Evolutionary conservation across 2,888 invertebrate species (phyloP), one percentile per base, ranked within the genome.

Genomic region (Lysandra bellargus): DNA sequence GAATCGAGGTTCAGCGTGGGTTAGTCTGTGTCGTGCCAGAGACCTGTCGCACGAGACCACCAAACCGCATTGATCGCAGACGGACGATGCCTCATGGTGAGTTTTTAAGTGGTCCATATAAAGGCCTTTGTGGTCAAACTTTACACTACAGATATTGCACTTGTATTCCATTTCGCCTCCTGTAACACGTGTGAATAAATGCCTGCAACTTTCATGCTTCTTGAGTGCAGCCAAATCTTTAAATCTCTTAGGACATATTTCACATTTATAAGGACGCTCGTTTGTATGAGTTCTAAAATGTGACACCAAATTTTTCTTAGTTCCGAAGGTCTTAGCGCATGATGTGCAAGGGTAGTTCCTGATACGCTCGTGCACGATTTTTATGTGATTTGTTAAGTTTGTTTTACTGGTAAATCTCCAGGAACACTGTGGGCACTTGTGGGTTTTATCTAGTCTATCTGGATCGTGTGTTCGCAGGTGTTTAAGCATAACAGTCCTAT

Each of bases 391-490:
- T 0, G 74, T 80, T 33, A 86, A 44, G 64, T 85, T 84, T 0
- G 84, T 82, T 0, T 5, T 64, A n/a, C 85, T 84, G 75, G 85
- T 84, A 75, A 84, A 86, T 0, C 78, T 12, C 5, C 80, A 64
- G 0, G 85, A 85, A 73, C 86, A 86, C 1, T 83, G 33, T 2
- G 85, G 82, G 44, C 86, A 86, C 0, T 84, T 79, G 12, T 77
- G 80, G n/a, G 61, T 80, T 49, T 83, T 85, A 4, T 80, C 80
- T 0, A 23, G 79, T 0, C 85, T 23, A 7, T 23, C 44, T n/a
- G 44, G 85, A 6, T 80, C 78, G 72, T 86, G 86, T 17, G 78
- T 78, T 2, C 57, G 61, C 0, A 86, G 33, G 37, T 86, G 86
- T 14, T 78, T 80, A 3, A 17, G 73, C 1, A 86, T 61, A 0